Evolutionary conservation across 2,888 invertebrate genomes (phyloP), one percentile per base, ranked within the genome.

Genomic region (Agonopterix subpropinquella): DNA sequence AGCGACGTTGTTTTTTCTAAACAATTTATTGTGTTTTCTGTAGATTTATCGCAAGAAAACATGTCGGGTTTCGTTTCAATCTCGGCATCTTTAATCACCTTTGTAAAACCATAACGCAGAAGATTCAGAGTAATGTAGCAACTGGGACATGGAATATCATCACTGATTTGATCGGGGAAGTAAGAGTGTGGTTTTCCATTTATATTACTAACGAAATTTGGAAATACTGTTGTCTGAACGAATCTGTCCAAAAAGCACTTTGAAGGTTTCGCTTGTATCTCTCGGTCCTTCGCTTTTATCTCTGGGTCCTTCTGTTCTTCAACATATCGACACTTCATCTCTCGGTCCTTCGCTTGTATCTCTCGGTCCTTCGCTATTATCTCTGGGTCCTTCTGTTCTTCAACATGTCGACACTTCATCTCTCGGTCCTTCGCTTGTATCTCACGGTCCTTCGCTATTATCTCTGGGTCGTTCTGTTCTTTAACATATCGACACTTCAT

Each of bases 81-180:
- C 50, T 73, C 75, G 52, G 73, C 74, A 46, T 84, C 84, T 68
- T 82, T 82, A 11, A 74, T 57, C 43, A 76, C 48, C 56, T 57
- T 76, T 1, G 62, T 52, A 1, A 56, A 45, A 37, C 59, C 62
- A 9, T 60, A 58, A 28, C 65, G 61, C 43, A 51, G 37, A 11
- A 76, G 47, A 51, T 61, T 70, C 48, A 72, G 54, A 8, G 72
- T 69, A 45, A 73, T 52, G 36, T 62, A 67, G 51, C 80, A 81
- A 9, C 69, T 69, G 1, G 79, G 73, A 47, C 80, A 82, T 28
- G 28, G 7, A 28, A 28, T 28, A 28, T 28, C 28, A 28, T 28
- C 28, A 28, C 5, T 5, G 28, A 28, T 4, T 28, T 28, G 5
- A 28, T 28, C 5, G 28, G 28, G 28, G 4, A 28, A 28, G 28